Percentiles rank a stretch among this genome's conserved stretches.
phyloP scores from a whole-genome alignment of 2,797 vertebrate genomes.

The Enteromius treurensis region DNA sequence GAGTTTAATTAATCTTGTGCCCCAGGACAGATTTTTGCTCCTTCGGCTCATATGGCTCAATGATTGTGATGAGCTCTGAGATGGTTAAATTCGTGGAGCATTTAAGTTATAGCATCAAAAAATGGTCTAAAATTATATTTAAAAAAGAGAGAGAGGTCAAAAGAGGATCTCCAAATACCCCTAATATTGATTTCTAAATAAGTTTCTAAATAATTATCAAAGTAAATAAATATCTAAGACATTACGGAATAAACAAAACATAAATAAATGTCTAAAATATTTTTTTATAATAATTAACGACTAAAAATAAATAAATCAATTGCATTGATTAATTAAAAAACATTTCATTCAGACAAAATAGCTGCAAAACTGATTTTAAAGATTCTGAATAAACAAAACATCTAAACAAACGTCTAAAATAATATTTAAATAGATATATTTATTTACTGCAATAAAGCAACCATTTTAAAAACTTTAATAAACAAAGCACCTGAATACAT shows the following conservation, averaged over 20 bases:
- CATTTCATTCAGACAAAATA: background rate
- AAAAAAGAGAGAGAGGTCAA: background rate
- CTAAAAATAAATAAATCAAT: background rate
- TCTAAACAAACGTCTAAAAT: background rate
- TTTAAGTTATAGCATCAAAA: background rate
- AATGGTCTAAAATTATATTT: background rate
- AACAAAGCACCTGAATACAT: background rate
- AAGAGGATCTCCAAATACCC: background rate
- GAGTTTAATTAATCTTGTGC: conserved; percentile 49
- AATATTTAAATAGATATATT: background rate
- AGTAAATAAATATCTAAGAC: background rate
- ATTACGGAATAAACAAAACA: background rate
- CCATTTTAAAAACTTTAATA: background rate
- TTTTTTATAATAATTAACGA: background rate
- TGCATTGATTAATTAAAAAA: too few relatives aligned
- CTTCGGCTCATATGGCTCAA: conserved; percentile 24
- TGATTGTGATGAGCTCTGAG: conserved; percentile 23
- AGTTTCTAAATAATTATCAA: too few relatives aligned
- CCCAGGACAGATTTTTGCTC: conserved; percentile 45
- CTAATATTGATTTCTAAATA: too few relatives aligned
- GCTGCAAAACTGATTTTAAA: too few relatives aligned
- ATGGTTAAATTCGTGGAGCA: too few relatives aligned
- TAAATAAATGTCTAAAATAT: background rate
- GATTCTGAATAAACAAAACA: background rate
- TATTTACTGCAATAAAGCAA: too few relatives aligned